Conservation (phyloP, 2,888 invertebrate species). For the Xestia ashworthii region DNA sequence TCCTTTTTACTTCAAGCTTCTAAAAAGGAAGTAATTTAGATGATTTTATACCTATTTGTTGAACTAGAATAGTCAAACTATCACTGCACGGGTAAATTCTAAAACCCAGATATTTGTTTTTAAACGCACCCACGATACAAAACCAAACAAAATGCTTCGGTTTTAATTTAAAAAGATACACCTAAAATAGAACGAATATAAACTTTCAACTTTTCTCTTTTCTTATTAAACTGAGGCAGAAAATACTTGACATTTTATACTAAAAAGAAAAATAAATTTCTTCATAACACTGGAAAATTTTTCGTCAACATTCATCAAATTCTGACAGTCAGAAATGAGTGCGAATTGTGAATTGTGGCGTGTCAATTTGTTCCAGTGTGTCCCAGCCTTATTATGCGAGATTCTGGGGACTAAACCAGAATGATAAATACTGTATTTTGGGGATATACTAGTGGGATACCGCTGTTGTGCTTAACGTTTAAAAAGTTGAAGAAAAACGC, state of each 20-base stretch:
- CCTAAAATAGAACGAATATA: background rate
- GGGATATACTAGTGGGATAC: background rate
- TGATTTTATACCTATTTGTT: background rate
- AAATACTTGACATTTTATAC: background rate
- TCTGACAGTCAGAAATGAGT: conserved; percentile 49
- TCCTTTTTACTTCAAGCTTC: too few species aligned
- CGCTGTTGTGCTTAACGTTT: conserved; percentile 5
- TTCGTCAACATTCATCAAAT: conserved; percentile 28
- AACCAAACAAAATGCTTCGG: background rate
- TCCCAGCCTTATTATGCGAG: conserved; percentile 21
- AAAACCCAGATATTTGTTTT: background rate
- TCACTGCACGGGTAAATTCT: background rate
- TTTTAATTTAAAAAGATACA: background rate
- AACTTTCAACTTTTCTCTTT: background rate
- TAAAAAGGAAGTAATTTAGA: background rate
- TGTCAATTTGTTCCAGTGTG: conserved; percentile 51
- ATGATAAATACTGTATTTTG: conserved; percentile 20
- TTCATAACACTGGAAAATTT: conserved; percentile 11
- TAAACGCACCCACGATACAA: background rate
- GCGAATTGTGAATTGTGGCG: conserved; percentile 53
- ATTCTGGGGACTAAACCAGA: conserved; percentile 32
- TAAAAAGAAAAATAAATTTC: conserved; percentile 20
- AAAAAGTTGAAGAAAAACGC: background rate
- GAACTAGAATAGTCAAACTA: background rate
- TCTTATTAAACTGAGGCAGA: conserved; percentile 5